A percentile compares a stretch with the other conserved stretches of the same genome.
These are phyloP conservation scores for Pogonomyrmex barbatus DNA, from an alignment of 1,140 invertebrate species.

Conservation along the genomic window DNA sequence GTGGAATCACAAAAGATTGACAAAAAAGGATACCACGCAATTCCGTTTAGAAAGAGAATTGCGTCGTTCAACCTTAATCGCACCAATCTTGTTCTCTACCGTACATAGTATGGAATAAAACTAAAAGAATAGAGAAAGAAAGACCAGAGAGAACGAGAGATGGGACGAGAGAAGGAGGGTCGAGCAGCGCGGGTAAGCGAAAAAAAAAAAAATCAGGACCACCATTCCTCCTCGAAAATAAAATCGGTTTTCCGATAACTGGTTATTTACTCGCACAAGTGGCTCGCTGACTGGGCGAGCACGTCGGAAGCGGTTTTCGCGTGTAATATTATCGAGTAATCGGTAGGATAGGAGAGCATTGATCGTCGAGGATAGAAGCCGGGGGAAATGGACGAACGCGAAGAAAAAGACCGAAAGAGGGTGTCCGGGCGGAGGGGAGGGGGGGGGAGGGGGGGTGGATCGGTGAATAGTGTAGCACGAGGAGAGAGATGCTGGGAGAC, in stretches of 20 bases:
- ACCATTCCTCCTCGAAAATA: constrained; percentile 79
- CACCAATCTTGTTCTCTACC: constrained; percentile 34
- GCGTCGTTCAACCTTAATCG: constrained; percentile 48
- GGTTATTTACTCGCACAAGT: constrained; percentile 85
- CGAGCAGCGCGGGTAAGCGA: constrained; percentile 30
- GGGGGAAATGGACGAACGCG: constrained; percentile 61
- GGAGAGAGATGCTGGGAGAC: constrained; percentile 71
- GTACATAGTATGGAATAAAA: constrained; percentile 1
- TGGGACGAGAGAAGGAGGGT: neutral
- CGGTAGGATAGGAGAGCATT: constrained; percentile 77
- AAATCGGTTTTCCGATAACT: constrained; percentile 85
- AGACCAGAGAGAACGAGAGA: neutral
- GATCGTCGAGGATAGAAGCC: constrained; percentile 68
- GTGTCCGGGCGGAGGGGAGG: constrained; percentile 24
- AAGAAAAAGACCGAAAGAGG: constrained; percentile 55
- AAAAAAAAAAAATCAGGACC: constrained; percentile 54
- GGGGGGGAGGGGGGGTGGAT: constrained; percentile 24
- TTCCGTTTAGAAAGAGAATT: constrained; percentile 46
- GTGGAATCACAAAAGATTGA: neutral
- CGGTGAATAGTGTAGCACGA: constrained; percentile 36
- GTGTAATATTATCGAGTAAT: constrained; percentile 85
- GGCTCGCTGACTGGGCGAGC: constrained; percentile 84
- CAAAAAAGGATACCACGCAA: neutral
- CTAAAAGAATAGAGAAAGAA: constrained; percentile 1
- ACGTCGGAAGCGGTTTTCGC: constrained; percentile 84